Percentiles rank a stretch among this genome's conserved stretches.
These are phyloP conservation scores for Tapera naevia DNA, from an alignment of 2,797 vertebrate species.

Conservation along the genomic window DNA sequence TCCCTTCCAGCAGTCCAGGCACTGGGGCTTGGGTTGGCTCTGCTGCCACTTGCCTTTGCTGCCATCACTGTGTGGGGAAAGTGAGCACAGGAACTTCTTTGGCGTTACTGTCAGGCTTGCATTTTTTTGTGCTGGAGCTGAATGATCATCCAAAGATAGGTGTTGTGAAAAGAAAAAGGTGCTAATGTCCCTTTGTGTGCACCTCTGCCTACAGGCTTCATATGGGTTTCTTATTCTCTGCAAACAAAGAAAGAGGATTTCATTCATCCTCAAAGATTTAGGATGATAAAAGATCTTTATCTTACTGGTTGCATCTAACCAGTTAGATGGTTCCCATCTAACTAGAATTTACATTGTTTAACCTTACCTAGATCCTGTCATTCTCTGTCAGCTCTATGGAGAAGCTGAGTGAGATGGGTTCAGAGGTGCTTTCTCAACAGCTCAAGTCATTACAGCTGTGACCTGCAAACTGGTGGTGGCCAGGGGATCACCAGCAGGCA, in stretches of 20 bases:
- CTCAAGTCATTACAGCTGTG: fast-evolving
- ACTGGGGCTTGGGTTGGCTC: neutral
- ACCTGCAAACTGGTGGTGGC: too few relatives aligned
- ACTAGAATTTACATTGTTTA: neutral
- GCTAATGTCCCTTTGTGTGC: fast-evolving
- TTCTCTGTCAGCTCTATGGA: fast-evolving
- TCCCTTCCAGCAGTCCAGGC: neutral
- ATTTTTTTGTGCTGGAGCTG: neutral
- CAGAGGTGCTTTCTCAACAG: neutral
- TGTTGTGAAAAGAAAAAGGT: fast-evolving
- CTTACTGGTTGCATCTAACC: neutral
- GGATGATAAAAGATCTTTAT: neutral
- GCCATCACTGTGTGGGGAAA: fast-evolving
- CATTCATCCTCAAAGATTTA: neutral
- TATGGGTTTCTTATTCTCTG: neutral
- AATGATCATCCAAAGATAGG: neutral
- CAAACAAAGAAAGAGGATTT: constrained; percentile 19
- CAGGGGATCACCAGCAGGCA: too few relatives aligned
- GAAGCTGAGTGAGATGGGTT: neutral
- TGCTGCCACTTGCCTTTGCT: neutral
- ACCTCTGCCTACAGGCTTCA: neutral
- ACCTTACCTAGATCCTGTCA: neutral
- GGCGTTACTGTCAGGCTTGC: fast-evolving
- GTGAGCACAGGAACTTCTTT: fast-evolving
- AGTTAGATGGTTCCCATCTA: neutral